Base-by-base conservation (phyloP, 2,113 vertebrate genomes). In the Myrmecophaga tridactyla region DNA sequence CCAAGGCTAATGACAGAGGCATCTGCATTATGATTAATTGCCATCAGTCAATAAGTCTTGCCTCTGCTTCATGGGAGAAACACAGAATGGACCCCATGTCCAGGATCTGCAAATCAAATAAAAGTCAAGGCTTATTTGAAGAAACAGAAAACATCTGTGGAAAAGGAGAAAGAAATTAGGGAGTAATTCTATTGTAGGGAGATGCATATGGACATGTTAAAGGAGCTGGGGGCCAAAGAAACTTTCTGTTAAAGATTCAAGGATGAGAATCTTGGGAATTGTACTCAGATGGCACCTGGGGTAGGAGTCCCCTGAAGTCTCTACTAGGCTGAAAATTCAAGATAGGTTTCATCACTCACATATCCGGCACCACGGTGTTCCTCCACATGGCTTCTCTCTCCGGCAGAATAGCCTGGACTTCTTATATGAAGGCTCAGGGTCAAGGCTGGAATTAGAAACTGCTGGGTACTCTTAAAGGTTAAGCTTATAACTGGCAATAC, bases 221-320 rank as follows among this genome's bases (percentile, higher is more conserved):
- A 94, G 84, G 20, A 80, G 12, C 39, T 84, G 63, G 46, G 48
- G 62, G 85, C 81, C 72, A 88, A 90, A 92, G 67, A 84, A 43
- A 84, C 31, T 86, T 93, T 80, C 85, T 90, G 43, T 96, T 92
- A 73, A 87, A 90, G 70, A 92, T 87, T 21, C 60, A 81, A 78
- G 56, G 15, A 15, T 83, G 27, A 92, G 53, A 94, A 72, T 95
- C 25, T 86, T 48, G 43, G 34, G 34, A 82, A 65, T 88, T 85
- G 9, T 56, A 48, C 17, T 78, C 62, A 80, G 27, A 67, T 36
- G 36, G 46, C 18, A 67, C 11, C 48, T 72, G 72, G 48, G 18
- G 23, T 51, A 89, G 23, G 36, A 93, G 43, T 92, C 69, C 60
- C 53, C 27, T 73, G 53, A 89, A 80, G 27, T 6, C 13, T 83